Conservation (phyloP, 2,888 invertebrate genomes). For the Tuta absoluta region DNA sequence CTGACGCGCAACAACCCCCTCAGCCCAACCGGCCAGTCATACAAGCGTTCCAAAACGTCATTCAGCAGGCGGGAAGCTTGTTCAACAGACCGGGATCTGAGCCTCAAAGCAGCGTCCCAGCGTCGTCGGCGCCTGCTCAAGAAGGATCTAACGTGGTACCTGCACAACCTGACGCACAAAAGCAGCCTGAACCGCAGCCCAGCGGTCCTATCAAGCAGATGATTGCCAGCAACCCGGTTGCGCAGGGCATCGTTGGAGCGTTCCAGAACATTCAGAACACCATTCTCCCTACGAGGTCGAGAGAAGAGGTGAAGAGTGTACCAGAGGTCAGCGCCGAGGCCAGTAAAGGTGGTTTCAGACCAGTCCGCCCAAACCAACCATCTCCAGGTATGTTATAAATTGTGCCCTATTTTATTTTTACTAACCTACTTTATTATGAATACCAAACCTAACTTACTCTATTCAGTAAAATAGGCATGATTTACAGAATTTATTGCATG, state of each 20-base stretch:
- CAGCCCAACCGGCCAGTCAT: conserved; percentile 47
- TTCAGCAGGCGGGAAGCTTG: conserved; percentile 31
- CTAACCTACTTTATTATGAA: no score
- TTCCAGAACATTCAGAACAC: conserved; percentile 52
- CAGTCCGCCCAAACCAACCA: conserved; percentile 30
- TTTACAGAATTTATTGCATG: no score
- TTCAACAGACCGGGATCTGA: conserved; percentile 16
- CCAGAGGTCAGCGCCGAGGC: conserved; percentile 35
- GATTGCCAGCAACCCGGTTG: conserved; percentile 53
- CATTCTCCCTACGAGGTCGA: conserved; percentile 52
- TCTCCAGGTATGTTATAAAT: conserved; percentile 28
- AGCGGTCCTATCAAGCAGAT: conserved; percentile 49
- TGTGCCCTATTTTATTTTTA: no score
- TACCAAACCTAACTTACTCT: no score
- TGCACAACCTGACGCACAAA: conserved; percentile 27
- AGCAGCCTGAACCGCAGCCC: conserved; percentile 23
- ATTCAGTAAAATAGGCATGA: no score
- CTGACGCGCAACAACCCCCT: conserved; percentile 39
- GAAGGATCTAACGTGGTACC: conserved; percentile 38
- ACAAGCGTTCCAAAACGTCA: conserved; percentile 48
- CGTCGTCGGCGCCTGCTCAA: conserved; percentile 15
- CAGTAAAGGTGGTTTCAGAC: conserved; percentile 37
- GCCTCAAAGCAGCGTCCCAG: conserved; percentile 27
- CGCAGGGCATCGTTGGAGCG: conserved; percentile 51
- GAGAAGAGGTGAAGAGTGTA: conserved; percentile 41